Evolutionary conservation across 2,113 vertebrate genomes (phyloP), one percentile per base, ranked within the genome.

Genomic region (Pachypanchax playfairii): DNA sequence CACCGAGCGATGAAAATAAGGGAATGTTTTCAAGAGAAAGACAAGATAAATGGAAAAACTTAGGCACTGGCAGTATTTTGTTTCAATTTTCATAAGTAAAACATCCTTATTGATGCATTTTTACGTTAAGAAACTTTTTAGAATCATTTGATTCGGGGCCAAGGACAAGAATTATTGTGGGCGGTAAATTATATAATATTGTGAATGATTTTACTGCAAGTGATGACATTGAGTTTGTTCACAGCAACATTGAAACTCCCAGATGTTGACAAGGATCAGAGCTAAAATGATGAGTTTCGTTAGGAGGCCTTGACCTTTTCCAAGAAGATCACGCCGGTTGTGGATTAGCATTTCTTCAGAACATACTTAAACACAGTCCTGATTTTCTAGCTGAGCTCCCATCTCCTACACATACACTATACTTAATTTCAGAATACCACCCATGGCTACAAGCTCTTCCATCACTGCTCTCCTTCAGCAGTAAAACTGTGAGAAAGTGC

Each of bases 371-470:
- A 66, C 12, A 25, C 65, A n/a, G 33, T 5, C 14, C n/a, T 48
- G 61, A 11, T 48, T 42, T 57, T 75, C 20, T 55, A 58, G 59
- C 46, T 39, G 47, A 29, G 42, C 20, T 54, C 41, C 28, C 31
- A 49, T 35, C 73, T 54, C n/a, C 42, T 39, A n/a, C n/a, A n/a
- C n/a, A n/a, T 4, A 10, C 25, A 39, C 39, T 33, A 17, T 25
- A 42, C 62, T 70, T 70, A 65, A 66, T 77, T 75, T 84, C 53
- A 57, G 9, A 14, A 39, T 44, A 75, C 53, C 25, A 25, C 4
- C 21, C 13, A 18, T 9, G 4, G 14, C 52, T 25, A 62, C 26
- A 61, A 57, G n/a, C 68, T 52, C 33, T 31, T 18, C 38, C 26
- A 50, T 48, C 51, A 15, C 67, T 63, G 47, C 11, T 46, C 38